Base-by-base conservation (phyloP, 2,888 invertebrate species). In the Calephelis perditalis region DNA sequence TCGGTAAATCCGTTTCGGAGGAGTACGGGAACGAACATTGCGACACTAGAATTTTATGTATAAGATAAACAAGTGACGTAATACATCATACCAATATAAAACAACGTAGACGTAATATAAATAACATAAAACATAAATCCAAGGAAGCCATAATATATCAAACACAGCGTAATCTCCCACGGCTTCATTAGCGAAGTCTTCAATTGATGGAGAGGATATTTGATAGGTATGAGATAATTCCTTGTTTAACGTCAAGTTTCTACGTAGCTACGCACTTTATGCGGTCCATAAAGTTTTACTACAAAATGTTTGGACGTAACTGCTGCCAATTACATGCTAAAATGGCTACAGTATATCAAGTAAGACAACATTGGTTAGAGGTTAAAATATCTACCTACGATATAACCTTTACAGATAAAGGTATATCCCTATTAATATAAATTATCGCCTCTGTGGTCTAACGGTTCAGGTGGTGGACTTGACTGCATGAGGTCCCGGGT, bases 131-230 rank as follows among this genome's bases (percentile, higher is more conserved):
- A 8, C 40, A 6, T 40, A 40, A 40, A 40, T 40, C 40, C 40
- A 40, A 40, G 6, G 40, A 40, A 40, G 40, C 8, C 59, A 36
- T 59, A 61, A 61, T 52, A 58, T 58, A 57, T 62, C 49, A 58
- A 56, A 56, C 60, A 60, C 47, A 58, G 55, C 56, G 56, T 60
- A 60, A 62, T 56, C 60, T 52, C 64, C 60, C 61, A 59, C 57
- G 58, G 67, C 63, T 63, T 65, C 67, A 62, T 62, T 67, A 63
- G 60, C 65, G 62, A 58, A 63, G 65, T 62, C 59, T 60, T 59
- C 60, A 62, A 62, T 65, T 67, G 64, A 70, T 67, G 65, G 65
- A 64, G 65, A 52, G 63, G 63, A 63, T 63, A 66, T 59, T 64
- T 52, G 49, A 55, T 61, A 59, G 61, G 62, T 62, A 63, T 64